Evolutionary conservation across 2,888 invertebrate genomes (phyloP), one percentile per base, ranked within the genome.

Genomic region (Microchrysa polita): DNA sequence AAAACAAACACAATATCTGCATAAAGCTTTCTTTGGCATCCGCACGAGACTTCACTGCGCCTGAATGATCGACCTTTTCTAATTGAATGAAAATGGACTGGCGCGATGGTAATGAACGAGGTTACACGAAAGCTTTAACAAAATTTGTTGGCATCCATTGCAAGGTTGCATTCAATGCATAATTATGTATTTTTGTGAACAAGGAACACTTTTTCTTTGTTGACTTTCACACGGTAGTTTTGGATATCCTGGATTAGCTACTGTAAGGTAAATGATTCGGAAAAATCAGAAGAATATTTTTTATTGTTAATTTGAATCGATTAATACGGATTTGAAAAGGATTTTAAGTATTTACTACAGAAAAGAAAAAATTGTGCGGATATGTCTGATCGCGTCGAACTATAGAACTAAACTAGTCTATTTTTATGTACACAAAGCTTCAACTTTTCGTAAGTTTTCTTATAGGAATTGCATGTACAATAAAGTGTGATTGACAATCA

Each of bases 371-470:
- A n/a, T n/a, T n/a, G n/a, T n/a, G n/a, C n/a, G n/a, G 48, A 12
- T 48, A n/a, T 12, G 10, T 34, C 27, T 34, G 16, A 10, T 48
- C 67, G 14, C 69, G 27, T 16, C 40, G 69, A 69, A 34, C 40
- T 57, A 18, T 9, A 57, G 9, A 7, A 40, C 40, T 1, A 40
- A 69, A 69, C 55, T 69, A 22, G 55, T 69, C 69, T 69, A 69
- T 57, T 69, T 69, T 69, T 69, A 69, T 57, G 10, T 57, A 59
- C 16, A 48, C 48, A 48, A n/a, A 48, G 16, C 27, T 34, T 34
- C 2, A 34, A 34, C 2, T 34, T n/a, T 34, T 7, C 4, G 27
- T 34, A 34, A 34, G 27, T 34, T 34, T 34, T 2, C 4, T 34
- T 7, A 7, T 34, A 34, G 27, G 27, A 34, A 2, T 34, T 55